Conservation (phyloP, 64 coral and sea anemone genomes). For the Actinia equina region DNA sequence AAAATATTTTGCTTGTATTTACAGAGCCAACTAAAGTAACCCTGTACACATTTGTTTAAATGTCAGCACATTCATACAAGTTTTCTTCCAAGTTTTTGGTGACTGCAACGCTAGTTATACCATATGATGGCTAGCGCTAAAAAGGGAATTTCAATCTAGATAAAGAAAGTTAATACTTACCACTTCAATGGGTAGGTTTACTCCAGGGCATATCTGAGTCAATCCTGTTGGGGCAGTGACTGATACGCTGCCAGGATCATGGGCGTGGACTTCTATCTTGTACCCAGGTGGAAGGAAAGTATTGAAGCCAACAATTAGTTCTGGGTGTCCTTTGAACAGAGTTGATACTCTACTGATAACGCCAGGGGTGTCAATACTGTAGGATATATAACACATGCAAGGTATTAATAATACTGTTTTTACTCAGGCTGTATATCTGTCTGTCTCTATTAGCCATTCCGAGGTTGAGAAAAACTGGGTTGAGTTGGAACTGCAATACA, state of each 20-base stretch:
- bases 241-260: constrained; percentile 83
- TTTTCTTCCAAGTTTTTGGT: too few relatives aligned
- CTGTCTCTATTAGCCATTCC: too few relatives aligned
- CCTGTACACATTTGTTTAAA: too few relatives aligned
- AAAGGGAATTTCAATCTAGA: too few relatives aligned
- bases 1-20: too few relatives aligned
- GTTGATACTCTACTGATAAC: constrained; percentile 94
- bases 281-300: constrained; percentile 98
- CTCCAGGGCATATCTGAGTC: constrained; percentile 61
- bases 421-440: too few relatives aligned
- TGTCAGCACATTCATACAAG: too few relatives aligned
- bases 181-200: constrained; percentile 18
- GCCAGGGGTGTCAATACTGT: constrained; percentile 96
- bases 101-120: too few relatives aligned
- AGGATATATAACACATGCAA: neutral
- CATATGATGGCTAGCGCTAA: too few relatives aligned
- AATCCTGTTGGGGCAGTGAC: constrained; percentile 89
- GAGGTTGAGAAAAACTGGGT: too few relatives aligned
- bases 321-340: constrained; percentile 96
- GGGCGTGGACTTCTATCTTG: constrained; percentile 97
- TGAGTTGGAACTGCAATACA: too few relatives aligned
- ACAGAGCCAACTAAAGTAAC: too few relatives aligned
- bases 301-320: constrained; percentile 96
- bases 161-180: constrained; percentile 22
- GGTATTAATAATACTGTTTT: neutral